Evolutionary conservation across 2,113 vertebrate species (phyloP).

Genomic region (Galbula dea): DNA sequence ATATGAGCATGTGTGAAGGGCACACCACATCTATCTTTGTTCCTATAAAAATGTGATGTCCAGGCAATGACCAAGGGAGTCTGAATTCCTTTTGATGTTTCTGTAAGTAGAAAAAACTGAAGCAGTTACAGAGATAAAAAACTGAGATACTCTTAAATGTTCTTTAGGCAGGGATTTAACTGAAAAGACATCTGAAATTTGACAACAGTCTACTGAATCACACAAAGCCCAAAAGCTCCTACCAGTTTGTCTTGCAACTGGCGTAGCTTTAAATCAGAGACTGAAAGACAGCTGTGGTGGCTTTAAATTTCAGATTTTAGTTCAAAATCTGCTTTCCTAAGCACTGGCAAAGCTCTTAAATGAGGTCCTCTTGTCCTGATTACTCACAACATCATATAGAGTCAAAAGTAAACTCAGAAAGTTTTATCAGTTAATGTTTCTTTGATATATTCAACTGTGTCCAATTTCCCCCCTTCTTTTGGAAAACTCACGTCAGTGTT

Average conservation of each 20-base stretch:
- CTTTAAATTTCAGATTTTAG: not conserved
- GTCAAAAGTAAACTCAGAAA: not conserved
- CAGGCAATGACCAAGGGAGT: not conserved
- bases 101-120: not conserved
- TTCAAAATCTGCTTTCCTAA: not conserved
- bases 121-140: not conserved
- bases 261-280: not conserved
- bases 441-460: not conserved
- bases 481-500: not conserved
- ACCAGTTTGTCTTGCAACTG: not conserved
- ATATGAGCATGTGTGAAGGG: slow-evolving; percentile 27
- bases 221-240: not conserved
- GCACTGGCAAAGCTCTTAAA: not conserved
- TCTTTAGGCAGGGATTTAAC: not conserved
- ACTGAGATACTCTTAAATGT: not conserved
- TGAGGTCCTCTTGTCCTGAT: not conserved
- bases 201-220: not conserved
- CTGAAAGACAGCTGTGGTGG: not conserved
- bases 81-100: not conserved
- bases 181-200: not conserved
- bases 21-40: not conserved
- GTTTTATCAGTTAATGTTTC: not conserved
- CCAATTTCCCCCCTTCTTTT: not conserved
- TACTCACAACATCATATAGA: not conserved
- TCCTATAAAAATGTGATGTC: not conserved